Percentiles rank a stretch among this genome's conserved stretches.
phyloP scores from a whole-genome alignment of 2,113 vertebrate species.

The Brachypteracias leptosomus region DNA sequence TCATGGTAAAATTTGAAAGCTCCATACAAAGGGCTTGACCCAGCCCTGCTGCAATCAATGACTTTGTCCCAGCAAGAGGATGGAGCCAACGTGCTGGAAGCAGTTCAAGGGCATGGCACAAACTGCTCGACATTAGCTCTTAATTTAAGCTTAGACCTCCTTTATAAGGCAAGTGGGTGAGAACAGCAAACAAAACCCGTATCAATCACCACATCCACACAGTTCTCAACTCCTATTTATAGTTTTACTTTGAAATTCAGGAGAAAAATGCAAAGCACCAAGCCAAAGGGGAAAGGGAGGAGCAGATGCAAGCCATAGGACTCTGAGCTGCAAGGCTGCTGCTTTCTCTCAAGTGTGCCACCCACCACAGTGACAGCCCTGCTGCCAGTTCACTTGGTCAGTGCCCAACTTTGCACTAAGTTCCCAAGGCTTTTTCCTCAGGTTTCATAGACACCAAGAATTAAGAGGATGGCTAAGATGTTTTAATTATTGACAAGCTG shows the following conservation, averaged over 20 bases:
- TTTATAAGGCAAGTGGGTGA: background rate
- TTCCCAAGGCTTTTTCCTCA: background rate
- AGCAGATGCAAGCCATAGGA: background rate
- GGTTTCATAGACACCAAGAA: background rate
- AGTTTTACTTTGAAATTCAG: background rate
- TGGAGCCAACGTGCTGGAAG: background rate
- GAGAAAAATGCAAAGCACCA: background rate
- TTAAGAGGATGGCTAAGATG: background rate
- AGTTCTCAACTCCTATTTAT: slow-evolving; percentile 30
- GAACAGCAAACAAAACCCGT: background rate
- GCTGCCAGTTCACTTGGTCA: background rate
- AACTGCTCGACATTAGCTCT: background rate
- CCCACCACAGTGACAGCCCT: background rate
- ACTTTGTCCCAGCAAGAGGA: background rate
- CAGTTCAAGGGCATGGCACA: background rate
- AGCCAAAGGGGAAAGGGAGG: background rate
- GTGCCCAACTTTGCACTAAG: background rate
- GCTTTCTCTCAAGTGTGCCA: background rate
- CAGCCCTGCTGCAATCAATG: background rate
- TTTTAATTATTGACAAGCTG: background rate
- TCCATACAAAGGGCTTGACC: background rate
- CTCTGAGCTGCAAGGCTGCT: background rate
- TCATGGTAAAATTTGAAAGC: background rate
- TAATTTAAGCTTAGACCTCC: background rate
- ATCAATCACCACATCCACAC: background rate